phyloP scores from a whole-genome alignment of 2,888 invertebrate genomes.

The Eristalis arbustorum region DNA sequence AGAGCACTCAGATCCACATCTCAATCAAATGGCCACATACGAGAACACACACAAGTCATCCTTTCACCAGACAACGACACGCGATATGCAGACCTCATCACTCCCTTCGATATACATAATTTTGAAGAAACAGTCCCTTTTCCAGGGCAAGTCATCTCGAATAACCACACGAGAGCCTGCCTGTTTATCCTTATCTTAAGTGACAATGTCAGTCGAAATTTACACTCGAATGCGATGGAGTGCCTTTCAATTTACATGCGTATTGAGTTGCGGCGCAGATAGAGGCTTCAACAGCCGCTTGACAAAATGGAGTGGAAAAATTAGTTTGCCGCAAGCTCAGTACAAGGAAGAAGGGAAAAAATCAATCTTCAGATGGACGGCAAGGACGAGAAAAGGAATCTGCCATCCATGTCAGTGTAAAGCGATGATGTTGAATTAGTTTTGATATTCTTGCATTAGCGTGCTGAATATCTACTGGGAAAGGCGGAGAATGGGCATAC shows the following conservation, averaged over 20 bases:
- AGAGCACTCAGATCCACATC: too few relatives aligned
- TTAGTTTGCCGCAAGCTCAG: not conserved
- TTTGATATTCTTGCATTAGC: too few relatives aligned
- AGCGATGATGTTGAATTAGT: too few relatives aligned
- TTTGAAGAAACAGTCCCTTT: not conserved
- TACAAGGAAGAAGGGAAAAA: not conserved
- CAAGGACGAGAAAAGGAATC: not conserved
- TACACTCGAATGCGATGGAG: not conserved
- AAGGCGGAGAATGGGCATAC: too few relatives aligned
- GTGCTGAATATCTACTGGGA: too few relatives aligned
- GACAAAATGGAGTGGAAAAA: conserved; percentile 13
- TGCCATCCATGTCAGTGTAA: not conserved
- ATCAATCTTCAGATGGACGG: not conserved
- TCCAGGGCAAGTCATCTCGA: not conserved
- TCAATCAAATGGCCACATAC: too few relatives aligned
- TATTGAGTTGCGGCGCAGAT: not conserved
- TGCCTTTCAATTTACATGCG: not conserved
- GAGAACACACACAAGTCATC: too few relatives aligned
- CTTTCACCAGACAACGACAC: not conserved
- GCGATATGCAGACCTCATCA: not conserved
- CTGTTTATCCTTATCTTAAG: not conserved
- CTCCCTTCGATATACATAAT: not conserved
- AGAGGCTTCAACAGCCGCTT: not conserved
- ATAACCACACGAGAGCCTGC: not conserved
- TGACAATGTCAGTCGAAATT: not conserved